Evolutionary conservation across 2,797 vertebrate species (phyloP).

Genomic region (Alectoris magna): DNA sequence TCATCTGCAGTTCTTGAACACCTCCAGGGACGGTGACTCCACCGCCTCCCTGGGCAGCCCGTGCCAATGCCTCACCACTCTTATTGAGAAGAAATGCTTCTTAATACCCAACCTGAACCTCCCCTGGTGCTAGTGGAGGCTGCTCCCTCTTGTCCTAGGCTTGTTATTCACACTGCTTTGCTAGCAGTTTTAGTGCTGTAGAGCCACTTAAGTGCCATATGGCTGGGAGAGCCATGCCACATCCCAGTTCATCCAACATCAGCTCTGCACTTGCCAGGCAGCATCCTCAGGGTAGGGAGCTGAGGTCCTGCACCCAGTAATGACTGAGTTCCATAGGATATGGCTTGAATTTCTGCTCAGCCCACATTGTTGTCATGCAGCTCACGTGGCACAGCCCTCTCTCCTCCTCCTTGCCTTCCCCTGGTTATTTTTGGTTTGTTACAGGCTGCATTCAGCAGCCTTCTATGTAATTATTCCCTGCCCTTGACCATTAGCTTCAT

Average conservation of each 20-base stretch:
- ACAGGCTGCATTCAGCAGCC: slow-evolving; percentile 41
- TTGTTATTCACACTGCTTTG: neutral
- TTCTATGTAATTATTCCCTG: slow-evolving; percentile 50
- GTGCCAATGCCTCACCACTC: too few species aligned
- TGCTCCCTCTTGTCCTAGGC: neutral
- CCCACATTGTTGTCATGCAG: neutral
- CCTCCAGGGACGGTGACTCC: too few species aligned
- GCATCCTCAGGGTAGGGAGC: neutral
- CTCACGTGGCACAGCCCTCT: accelerated
- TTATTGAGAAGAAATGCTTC: too few species aligned
- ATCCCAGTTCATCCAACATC: neutral
- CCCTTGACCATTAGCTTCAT: slow-evolving; percentile 43
- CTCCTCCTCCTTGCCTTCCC: neutral
- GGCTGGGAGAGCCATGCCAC: neutral
- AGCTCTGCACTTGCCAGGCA: accelerated
- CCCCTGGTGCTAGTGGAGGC: too few species aligned
- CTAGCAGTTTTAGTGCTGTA: neutral
- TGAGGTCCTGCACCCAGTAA: neutral
- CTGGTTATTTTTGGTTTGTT: slow-evolving; percentile 22
- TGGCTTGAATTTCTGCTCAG: accelerated
- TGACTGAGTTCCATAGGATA: neutral
- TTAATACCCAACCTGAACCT: too few species aligned
- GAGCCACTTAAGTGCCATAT: neutral
- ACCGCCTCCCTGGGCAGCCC: too few species aligned
- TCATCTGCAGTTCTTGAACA: too few species aligned